Evolutionary conservation across 1,140 invertebrate genomes (phyloP), one percentile per base, ranked within the genome.

Genomic region (Drusus annulatus): DNA sequence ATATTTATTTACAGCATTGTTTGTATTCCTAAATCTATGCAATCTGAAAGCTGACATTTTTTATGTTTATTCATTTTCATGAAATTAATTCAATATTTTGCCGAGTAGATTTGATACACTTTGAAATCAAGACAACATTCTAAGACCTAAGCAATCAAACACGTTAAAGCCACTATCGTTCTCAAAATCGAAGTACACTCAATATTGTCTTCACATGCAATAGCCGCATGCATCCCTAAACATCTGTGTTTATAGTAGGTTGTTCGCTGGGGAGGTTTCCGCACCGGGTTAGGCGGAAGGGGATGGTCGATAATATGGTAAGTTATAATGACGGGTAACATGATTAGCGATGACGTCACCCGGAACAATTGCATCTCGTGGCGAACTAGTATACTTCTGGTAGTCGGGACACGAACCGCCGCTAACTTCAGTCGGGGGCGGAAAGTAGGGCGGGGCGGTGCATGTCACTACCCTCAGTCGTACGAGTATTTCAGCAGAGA

Each of bases 281-380:
- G 56, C 19, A n/a, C 13, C 17, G 10, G 74, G 74, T 52, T 15
- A 16, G 58, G 19, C 69, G 80, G 76, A 78, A 82, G 73, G 74
- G 62, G 54, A 76, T 65, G 52, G 23, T 77, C 69, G 62, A 82
- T 82, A 82, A 82, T 82, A 78, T 62, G 80, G 78, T 78, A 77
- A 84, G 81, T 86, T 84, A 84, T 85, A 85, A 86, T 84, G 84
- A 84, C 78, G 84, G 84, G 80, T 84, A 85, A 85, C 83, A 81
- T 84, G 81, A 86, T 86, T 86, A 85, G 85, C 73, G 79, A 79
- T 82, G 79, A 85, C 82, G 81, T 85, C 85, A 85, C 79, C 84
- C 83, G 84, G 82, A 86, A 85, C 84, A 85, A 86, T 86, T 85
- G 85, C 84, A 84, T 85, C 83, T 79, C 60, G 23, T 21, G 54